Conservation (phyloP, 2,888 invertebrate genomes). For the Drosophila rellima region DNA sequence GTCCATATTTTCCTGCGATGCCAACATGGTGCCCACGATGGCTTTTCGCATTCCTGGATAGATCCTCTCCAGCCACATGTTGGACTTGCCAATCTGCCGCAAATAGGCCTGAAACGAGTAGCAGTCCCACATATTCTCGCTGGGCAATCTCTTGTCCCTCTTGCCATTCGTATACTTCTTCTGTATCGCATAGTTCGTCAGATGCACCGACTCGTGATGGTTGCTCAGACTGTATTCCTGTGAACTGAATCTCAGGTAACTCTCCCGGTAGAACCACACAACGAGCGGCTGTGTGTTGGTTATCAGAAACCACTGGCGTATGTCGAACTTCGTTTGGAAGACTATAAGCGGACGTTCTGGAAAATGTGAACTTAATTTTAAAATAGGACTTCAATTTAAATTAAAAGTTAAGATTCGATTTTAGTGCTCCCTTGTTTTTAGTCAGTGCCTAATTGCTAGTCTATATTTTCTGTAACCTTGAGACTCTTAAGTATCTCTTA, state of each 20-base stretch:
- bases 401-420: too few relatives aligned
- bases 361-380: too few relatives aligned
- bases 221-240: slow-evolving; percentile 94
- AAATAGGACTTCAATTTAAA: too few relatives aligned
- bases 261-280: slow-evolving; percentile 97
- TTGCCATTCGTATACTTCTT: slow-evolving; percentile 92
- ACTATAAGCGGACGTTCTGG: slow-evolving; percentile 95
- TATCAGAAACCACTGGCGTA: slow-evolving; percentile 97
- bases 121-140: slow-evolving; percentile 98
- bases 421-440: too few relatives aligned
- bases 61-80: slow-evolving; percentile 93
- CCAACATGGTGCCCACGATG: slow-evolving; percentile 92
- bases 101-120: slow-evolving; percentile 89
- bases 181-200: slow-evolving; percentile 97
- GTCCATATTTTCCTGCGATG: slow-evolving; percentile 95
- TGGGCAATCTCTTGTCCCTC: slow-evolving; percentile 91
- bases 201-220: slow-evolving; percentile 96
- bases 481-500: too few relatives aligned
- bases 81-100: slow-evolving; percentile 89
- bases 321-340: slow-evolving; percentile 97
- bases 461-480: too few relatives aligned
- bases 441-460: too few relatives aligned
- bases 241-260: slow-evolving; percentile 96
- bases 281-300: slow-evolving; percentile 96
- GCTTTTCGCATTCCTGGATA: slow-evolving; percentile 94